Conservation (phyloP, 2,113 vertebrate genomes). For the Tachysurus fulvidraco region DNA sequence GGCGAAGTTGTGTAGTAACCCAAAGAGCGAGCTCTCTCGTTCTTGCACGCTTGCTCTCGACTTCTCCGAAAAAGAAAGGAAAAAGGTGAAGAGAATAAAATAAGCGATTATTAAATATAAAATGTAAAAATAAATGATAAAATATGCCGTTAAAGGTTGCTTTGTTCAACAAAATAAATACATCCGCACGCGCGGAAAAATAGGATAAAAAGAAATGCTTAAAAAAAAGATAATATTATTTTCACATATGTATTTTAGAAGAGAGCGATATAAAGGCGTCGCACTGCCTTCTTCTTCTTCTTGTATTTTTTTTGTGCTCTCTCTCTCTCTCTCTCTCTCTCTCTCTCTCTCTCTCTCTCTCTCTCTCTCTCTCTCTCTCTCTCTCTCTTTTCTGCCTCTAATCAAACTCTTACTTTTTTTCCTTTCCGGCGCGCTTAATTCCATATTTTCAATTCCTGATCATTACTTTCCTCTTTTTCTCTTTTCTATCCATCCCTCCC, state of each 20-base stretch:
- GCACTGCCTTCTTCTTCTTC: background rate
- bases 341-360: conserved; percentile 61
- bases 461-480: conserved; percentile 82
- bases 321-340: conserved; percentile 66
- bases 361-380: conserved; percentile 66
- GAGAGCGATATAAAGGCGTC: background rate
- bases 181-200: background rate
- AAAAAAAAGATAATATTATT: background rate
- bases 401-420: conserved; percentile 76
- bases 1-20: conserved; percentile 1
- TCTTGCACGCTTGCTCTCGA: background rate
- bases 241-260: background rate
- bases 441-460: conserved; percentile 82
- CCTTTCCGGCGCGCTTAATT: conserved; percentile 68
- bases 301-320: conserved; percentile 22
- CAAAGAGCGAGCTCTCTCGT: background rate
- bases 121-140: background rate
- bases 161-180: background rate
- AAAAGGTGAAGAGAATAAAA: conserved; percentile 46
- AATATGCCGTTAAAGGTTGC: background rate
- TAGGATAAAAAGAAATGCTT: background rate
- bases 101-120: background rate
- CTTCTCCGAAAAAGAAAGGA: background rate
- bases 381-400: conserved; percentile 52
- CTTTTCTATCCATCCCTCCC: conserved; percentile 81